Evolutionary conservation across 2,888 invertebrate genomes (phyloP).

Genomic region (Hofmannophila pseudospretella): DNA sequence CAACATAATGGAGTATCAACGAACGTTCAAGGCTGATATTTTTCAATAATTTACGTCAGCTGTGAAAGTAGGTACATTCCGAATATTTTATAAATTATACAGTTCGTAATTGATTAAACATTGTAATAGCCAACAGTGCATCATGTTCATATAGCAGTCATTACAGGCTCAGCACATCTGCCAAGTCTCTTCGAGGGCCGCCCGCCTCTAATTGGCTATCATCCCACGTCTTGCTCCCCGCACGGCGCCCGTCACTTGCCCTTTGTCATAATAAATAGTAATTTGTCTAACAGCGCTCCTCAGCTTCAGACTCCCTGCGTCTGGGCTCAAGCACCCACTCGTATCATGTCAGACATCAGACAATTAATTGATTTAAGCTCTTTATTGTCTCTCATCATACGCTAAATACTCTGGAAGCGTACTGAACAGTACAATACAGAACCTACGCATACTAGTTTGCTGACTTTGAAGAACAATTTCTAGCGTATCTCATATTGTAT

Average conservation of each 20-base stretch:
- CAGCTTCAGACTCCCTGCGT: conserved; percentile 12
- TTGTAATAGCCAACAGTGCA: background rate
- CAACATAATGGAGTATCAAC: background rate
- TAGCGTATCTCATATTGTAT: too few species aligned
- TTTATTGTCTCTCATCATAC: too few species aligned
- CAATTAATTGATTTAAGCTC: conserved; percentile 4
- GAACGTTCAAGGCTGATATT: too few species aligned
- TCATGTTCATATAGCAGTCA: background rate
- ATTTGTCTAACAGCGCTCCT: conserved; percentile 26
- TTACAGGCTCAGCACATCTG: conserved; percentile 9
- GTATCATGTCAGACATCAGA: conserved; percentile 5
- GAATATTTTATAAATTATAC: too few species aligned
- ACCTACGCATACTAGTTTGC: background rate
- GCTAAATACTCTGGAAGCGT: too few species aligned
- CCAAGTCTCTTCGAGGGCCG: conserved; percentile 19
- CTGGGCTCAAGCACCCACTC: conserved; percentile 6
- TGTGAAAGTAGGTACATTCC: too few species aligned
- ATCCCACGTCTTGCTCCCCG: conserved; percentile 27
- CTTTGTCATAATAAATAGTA: conserved; percentile 34
- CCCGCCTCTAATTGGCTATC: conserved; percentile 37
- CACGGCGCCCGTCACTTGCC: conserved; percentile 27
- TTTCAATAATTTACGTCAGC: too few species aligned
- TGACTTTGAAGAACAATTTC: background rate
- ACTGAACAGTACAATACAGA: too few species aligned
- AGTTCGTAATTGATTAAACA: conserved; percentile 3